A percentile compares a stretch with the other conserved stretches of the same genome.
Evolutionary conservation across 2,888 invertebrate genomes (phyloP).

Genomic region (Scaptomyza tumidula): DNA sequence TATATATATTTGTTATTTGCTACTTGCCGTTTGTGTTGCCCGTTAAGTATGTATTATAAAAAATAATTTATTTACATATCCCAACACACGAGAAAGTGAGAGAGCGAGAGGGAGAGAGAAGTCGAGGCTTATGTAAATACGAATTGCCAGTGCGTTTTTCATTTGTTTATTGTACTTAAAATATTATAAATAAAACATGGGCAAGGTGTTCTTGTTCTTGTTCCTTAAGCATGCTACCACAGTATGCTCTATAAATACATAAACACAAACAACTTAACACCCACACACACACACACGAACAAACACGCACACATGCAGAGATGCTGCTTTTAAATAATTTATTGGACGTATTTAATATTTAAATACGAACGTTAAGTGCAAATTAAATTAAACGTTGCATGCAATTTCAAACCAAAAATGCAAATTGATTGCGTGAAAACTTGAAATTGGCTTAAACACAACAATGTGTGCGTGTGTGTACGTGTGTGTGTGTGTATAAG

Average conservation of each 20-base stretch:
- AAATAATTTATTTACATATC: conserved; percentile 74
- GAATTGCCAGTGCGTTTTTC: conserved; percentile 62
- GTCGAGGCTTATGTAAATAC: conserved; percentile 49
- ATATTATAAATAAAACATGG: conserved; percentile 74
- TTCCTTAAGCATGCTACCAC: conserved; percentile 2
- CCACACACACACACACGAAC: conserved; percentile 8
- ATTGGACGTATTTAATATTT: conserved; percentile 58
- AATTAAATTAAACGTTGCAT: conserved; percentile 64
- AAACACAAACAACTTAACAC: neutral
- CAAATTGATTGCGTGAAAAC: conserved; percentile 39
- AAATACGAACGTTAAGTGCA: conserved; percentile 55
- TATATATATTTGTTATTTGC: conserved; percentile 29
- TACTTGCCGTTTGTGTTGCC: conserved; percentile 24
- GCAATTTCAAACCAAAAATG: conserved; percentile 33
- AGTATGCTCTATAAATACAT: conserved; percentile 59
- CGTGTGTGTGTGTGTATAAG: neutral
- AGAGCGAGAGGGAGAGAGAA: neutral
- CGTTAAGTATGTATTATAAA: conserved; percentile 71
- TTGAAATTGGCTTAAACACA: conserved; percentile 34
- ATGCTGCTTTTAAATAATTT: conserved; percentile 54
- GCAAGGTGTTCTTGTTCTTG: conserved; percentile 31
- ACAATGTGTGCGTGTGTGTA: neutral
- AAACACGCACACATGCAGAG: neutral
- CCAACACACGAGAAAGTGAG: conserved; percentile 7
- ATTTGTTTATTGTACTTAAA: conserved; percentile 57